These are phyloP conservation scores for Cotesia typhae DNA, from an alignment of 1,140 invertebrate genomes.

Conservation along the genomic window DNA sequence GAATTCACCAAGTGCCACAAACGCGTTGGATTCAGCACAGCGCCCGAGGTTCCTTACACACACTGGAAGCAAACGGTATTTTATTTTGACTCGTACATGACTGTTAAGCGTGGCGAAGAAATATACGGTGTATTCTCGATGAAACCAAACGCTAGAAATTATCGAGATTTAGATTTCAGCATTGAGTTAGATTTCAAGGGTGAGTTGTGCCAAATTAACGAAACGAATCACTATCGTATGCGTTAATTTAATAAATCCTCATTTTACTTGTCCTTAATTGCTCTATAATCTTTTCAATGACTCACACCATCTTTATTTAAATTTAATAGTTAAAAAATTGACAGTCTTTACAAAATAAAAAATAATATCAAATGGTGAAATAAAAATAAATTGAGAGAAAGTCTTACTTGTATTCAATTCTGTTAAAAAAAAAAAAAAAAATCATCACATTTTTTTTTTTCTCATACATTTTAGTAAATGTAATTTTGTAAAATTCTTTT, in stretches of 20 bases:
- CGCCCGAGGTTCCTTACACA: constrained; percentile 96
- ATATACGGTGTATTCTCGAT: constrained; percentile 91
- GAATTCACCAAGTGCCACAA: constrained; percentile 99
- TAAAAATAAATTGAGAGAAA: no score
- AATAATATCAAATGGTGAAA: no score
- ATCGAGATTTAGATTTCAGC: constrained; percentile 95
- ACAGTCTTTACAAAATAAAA: no score
- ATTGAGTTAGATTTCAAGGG: constrained; percentile 95
- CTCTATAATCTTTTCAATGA: background rate
- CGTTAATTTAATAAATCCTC: constrained; percentile 72
- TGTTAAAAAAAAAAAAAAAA: no score
- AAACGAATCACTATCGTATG: constrained; percentile 95
- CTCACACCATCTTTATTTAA: background rate
- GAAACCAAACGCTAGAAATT: constrained; percentile 95
- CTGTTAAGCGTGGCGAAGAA: constrained; percentile 93
- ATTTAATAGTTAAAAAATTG: background rate
- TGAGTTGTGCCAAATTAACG: constrained; percentile 88
- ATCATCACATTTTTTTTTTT: no score
- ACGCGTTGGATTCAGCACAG: constrained; percentile 97
- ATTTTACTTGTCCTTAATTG: background rate
- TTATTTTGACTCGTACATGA: constrained; percentile 96
- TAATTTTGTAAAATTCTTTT: no score
- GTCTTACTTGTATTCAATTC: no score
- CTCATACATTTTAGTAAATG: no score
- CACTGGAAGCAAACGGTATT: constrained; percentile 99